Evolutionary conservation across 2,888 invertebrate species (phyloP).

Genomic region (Eupithecia tripunctaria): DNA sequence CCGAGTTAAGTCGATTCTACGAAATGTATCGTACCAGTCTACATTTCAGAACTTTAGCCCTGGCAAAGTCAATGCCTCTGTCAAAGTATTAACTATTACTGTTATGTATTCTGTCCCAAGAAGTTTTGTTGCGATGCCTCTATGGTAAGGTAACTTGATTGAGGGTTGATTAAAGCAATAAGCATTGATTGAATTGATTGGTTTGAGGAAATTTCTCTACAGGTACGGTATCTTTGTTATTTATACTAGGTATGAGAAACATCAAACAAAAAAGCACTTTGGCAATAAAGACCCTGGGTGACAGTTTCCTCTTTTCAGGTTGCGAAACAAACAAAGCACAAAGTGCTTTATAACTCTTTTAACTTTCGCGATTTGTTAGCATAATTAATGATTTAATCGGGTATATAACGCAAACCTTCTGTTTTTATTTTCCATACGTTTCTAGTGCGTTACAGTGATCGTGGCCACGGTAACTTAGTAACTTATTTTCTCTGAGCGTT

Average conservation of each 20-base stretch:
- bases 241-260: not conserved
- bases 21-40: constrained; percentile 33
- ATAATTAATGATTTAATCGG: no score
- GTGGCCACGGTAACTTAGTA: no score
- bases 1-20: constrained; percentile 38
- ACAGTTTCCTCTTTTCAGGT: not conserved
- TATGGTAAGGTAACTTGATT: not conserved
- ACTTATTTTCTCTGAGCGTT: no score
- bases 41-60: constrained; percentile 28
- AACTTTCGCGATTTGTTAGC: no score
- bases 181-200: not conserved
- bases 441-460: no score
- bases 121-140: not conserved
- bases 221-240: not conserved
- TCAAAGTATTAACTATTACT: constrained; percentile 16
- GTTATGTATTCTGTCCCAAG: not conserved
- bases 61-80: constrained; percentile 28
- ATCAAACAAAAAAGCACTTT: not conserved
- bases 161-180: not conserved
- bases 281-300: not conserved
- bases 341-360: not conserved
- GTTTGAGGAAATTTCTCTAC: not conserved
- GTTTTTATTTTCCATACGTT: no score
- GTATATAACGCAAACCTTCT: no score
- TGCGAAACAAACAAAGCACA: not conserved